phyloP scores from a whole-genome alignment of 2,888 invertebrate species.

The Lamproptera curius region DNA sequence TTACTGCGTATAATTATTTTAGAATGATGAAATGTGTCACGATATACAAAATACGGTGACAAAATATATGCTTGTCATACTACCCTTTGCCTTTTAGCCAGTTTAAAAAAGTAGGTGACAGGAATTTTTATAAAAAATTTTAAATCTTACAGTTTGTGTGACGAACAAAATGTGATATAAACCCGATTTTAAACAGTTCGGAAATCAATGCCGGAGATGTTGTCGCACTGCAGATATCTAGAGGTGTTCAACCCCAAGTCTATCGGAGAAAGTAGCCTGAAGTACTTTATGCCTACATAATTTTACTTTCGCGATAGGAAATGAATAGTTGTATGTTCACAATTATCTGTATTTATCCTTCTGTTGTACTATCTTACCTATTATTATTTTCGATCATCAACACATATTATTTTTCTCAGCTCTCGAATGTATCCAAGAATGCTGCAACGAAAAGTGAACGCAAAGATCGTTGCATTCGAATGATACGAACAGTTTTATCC shows the following conservation, averaged over 20 bases:
- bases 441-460: too few species aligned
- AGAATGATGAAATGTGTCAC: too few species aligned
- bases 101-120: too few species aligned
- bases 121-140: too few species aligned
- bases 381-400: neutral
- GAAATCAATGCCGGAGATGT: constrained; percentile 54
- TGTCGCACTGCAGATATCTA: constrained; percentile 68
- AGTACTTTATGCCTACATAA: constrained; percentile 38
- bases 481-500: too few species aligned
- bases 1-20: too few species aligned
- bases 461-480: too few species aligned
- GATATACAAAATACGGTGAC: too few species aligned
- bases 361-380: neutral
- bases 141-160: neutral
- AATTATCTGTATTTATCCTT: constrained; percentile 11
- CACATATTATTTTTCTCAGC: neutral
- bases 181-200: constrained; percentile 35
- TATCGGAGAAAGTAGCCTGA: constrained; percentile 46
- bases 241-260: constrained; percentile 34
- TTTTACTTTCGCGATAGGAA: constrained; percentile 26
- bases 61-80: too few species aligned
- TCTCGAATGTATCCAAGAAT: too few species aligned
- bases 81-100: too few species aligned
- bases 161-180: constrained; percentile 22
- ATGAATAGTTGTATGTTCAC: constrained; percentile 20